Evolutionary conservation across 1,140 invertebrate species (phyloP), one percentile per base, ranked within the genome.

Genomic region (Chelonus insularis): DNA sequence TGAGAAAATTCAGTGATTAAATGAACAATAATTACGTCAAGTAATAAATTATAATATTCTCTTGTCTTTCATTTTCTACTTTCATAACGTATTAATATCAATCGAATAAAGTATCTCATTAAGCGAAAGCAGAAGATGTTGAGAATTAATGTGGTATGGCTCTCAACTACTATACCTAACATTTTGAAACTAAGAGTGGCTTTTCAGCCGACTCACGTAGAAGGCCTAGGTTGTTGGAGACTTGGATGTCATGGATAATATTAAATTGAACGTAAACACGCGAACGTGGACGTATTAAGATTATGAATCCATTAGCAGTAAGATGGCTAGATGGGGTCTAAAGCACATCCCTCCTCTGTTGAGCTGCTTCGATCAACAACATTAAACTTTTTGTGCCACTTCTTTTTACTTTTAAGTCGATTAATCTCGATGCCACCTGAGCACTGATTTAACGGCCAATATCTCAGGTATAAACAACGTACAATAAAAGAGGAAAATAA

Each of bases 261-360:
- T 68, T 67, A 71, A 73, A 74, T 73, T 71, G 70, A 67, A 65
- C 54, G 43, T 47, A 64, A 64, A 65, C 70, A 73, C 68, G 71
- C 70, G 67, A 74, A 68, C 57, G 64, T 59, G 52, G 62, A 56
- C 66, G 63, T 73, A 74, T 72, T 74, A 74, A 74, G 72, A 74
- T 73, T 73, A 73, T 72, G 71, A 74, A 72, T 74, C 72, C 72
- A 74, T 74, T 74, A 74, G 68, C 58, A 54, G 60, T 52, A 47
- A 59, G 68, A 69, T 63, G 57, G 23, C 62, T 68, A 68, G 69
- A 73, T 68, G 71, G 64, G 66, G 63, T 66, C 56, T 58, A 64
- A 39, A 43, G 41, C 41, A 16, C 14, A 43, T 43, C 64, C 67
- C 60, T 64, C 37, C 66, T 62, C 48, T 59, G 6, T 52, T 47